These are phyloP conservation scores for Lophotriccus pileatus DNA, from an alignment of 2,797 vertebrate species.

Conservation along the genomic window DNA sequence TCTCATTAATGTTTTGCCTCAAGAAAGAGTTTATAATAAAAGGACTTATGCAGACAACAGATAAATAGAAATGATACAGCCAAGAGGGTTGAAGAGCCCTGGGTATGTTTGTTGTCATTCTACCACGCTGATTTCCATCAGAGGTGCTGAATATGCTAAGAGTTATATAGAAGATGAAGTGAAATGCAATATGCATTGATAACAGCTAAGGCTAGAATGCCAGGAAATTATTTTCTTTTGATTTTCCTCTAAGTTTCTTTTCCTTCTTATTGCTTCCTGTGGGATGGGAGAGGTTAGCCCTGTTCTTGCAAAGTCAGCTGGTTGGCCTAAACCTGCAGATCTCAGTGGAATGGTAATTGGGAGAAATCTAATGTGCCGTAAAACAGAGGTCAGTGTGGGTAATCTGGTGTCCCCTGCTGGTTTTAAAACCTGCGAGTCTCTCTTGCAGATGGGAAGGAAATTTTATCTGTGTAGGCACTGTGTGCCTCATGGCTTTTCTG, in stretches of 20 bases:
- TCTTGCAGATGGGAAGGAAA: not conserved
- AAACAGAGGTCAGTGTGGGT: slow-evolving; percentile 10
- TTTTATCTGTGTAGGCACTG: not conserved
- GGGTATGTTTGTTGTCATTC: slow-evolving; percentile 35
- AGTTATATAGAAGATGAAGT: slow-evolving; percentile 15
- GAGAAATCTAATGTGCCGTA: slow-evolving; percentile 20
- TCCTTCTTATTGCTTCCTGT: slow-evolving; percentile 25
- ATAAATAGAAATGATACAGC: slow-evolving; percentile 61
- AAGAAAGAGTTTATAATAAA: slow-evolving; percentile 60
- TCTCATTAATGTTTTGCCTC: slow-evolving; percentile 62
- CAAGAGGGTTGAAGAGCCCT: slow-evolving; percentile 48
- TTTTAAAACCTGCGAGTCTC: not conserved
- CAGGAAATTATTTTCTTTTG: slow-evolving; percentile 52
- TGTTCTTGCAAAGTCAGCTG: slow-evolving; percentile 19
- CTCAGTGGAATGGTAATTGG: slow-evolving; percentile 6
- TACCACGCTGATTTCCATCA: slow-evolving; percentile 40
- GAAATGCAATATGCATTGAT: slow-evolving; percentile 40
- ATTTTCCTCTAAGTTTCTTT: slow-evolving; percentile 35
- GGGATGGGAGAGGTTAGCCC: slow-evolving; percentile 26
- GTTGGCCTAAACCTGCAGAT: not conserved
- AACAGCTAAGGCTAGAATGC: slow-evolving; percentile 6
- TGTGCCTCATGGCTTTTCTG: not conserved
- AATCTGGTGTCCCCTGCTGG: not conserved
- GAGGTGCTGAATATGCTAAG: slow-evolving; percentile 40
- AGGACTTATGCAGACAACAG: slow-evolving; percentile 27